Evolutionary conservation across 2,113 vertebrate species (phyloP).

Genomic region (Pteropus alecto): DNA sequence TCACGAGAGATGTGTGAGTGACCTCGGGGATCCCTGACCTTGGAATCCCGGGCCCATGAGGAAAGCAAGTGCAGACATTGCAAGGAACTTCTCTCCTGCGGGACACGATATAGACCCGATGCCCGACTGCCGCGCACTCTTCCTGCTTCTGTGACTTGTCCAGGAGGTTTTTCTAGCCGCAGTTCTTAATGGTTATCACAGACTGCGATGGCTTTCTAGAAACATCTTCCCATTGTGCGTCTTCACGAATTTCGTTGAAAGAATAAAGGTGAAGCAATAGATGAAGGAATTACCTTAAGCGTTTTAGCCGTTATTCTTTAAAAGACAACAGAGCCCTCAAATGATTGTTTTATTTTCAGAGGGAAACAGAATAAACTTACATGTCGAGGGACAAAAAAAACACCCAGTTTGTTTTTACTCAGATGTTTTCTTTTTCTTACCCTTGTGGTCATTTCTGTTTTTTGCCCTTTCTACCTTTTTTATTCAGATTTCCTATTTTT

Average conservation of each 20-base stretch:
- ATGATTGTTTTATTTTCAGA: neutral
- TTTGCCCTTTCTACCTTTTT: neutral
- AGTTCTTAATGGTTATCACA: neutral
- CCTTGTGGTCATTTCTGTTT: neutral
- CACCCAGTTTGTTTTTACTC: neutral
- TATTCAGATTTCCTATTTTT: neutral
- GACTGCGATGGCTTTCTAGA: neutral
- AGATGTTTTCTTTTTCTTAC: neutral
- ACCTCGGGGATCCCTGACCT: neutral
- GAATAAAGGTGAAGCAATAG: neutral
- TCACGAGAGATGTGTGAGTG: neutral
- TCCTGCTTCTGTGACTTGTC: neutral
- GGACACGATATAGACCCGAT: fast-evolving
- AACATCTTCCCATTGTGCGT: neutral
- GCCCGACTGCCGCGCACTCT: neutral
- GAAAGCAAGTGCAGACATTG: neutral
- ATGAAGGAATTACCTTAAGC: neutral
- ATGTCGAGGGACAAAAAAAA: neutral
- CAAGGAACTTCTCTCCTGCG: neutral
- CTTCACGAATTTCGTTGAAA: conserved; percentile 2
- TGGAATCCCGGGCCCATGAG: neutral
- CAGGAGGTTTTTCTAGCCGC: neutral
- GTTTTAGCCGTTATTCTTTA: neutral
- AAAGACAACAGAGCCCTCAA: neutral
- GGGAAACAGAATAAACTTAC: neutral